Percentiles rank a stretch among this genome's conserved stretches.
phyloP scores from a whole-genome alignment of 1,140 invertebrate species.

The Aphaenogaster floridana region DNA sequence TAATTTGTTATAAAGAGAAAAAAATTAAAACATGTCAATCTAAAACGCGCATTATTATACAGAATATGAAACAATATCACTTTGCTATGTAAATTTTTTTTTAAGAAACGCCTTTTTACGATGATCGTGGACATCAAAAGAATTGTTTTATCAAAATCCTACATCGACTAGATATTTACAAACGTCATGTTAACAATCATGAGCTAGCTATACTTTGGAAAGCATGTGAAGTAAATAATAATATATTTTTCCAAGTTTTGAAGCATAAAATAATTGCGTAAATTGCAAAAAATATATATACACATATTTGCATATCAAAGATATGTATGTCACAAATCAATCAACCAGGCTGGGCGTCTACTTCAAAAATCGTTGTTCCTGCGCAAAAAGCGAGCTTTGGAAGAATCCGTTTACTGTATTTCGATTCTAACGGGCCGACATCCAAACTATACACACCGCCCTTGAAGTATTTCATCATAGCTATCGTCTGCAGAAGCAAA shows the following conservation, averaged over 20 bases:
- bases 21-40: neutral
- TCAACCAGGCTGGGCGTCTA: slow-evolving; percentile 64
- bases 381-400: slow-evolving; percentile 78
- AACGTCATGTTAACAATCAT: neutral
- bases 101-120: neutral
- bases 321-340: neutral
- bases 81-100: neutral
- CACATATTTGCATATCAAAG: neutral
- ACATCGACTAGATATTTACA: slow-evolving; percentile 20
- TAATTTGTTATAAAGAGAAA: neutral
- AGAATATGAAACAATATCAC: neutral
- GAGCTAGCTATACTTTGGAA: neutral
- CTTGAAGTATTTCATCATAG: slow-evolving; percentile 84
- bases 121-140: neutral
- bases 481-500: slow-evolving; percentile 77
- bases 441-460: slow-evolving; percentile 86
- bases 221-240: neutral
- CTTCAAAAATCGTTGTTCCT: slow-evolving; percentile 75
- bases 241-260: neutral
- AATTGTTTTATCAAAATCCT: slow-evolving; percentile 24
- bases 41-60: neutral
- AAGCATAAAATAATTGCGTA: neutral
- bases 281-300: neutral
- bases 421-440: slow-evolving; percentile 80
- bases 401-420: slow-evolving; percentile 64